phyloP scores from a whole-genome alignment of 2,888 invertebrate species.

The Stenotaenia linearis region DNA sequence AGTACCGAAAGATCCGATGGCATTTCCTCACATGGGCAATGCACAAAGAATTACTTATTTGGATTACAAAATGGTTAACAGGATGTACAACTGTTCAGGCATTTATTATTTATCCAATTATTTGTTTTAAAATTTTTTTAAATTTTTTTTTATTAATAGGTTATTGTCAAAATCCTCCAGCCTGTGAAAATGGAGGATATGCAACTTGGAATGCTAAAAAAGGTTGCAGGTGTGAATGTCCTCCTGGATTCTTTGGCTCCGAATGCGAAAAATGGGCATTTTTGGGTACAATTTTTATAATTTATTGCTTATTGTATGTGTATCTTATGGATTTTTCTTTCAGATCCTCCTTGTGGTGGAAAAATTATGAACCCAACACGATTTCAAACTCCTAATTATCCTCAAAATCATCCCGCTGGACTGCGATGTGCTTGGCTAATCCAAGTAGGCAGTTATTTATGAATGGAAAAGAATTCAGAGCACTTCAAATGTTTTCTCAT shows the following conservation, averaged over 20 bases:
- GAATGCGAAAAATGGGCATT: neutral
- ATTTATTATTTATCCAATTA: neutral
- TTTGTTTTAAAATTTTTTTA: neutral
- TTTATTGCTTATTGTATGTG: neutral
- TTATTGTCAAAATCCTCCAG: neutral
- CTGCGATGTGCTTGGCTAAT: neutral
- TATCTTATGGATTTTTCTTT: neutral
- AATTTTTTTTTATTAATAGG: neutral
- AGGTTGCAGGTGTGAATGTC: slow-evolving; percentile 5
- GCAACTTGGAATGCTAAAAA: neutral
- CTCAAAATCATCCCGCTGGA: neutral
- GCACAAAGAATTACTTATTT: neutral
- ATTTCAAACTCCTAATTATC: neutral
- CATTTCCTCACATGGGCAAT: neutral
- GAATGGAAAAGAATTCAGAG: no score
- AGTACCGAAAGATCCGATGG: slow-evolving; percentile 8
- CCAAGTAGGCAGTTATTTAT: neutral
- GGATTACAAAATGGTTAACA: slow-evolving; percentile 3
- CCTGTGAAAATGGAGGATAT: slow-evolving; percentile 11
- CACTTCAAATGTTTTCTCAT: no score
- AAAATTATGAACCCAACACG: neutral
- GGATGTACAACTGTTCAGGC: slow-evolving; percentile 26
- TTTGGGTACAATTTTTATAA: neutral
- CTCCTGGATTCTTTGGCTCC: neutral
- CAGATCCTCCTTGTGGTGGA: neutral